A percentile compares a stretch with the other conserved stretches of the same genome.
These are phyloP conservation scores for Hesperia comma DNA, from an alignment of 2,888 invertebrate species.

Conservation along the genomic window DNA sequence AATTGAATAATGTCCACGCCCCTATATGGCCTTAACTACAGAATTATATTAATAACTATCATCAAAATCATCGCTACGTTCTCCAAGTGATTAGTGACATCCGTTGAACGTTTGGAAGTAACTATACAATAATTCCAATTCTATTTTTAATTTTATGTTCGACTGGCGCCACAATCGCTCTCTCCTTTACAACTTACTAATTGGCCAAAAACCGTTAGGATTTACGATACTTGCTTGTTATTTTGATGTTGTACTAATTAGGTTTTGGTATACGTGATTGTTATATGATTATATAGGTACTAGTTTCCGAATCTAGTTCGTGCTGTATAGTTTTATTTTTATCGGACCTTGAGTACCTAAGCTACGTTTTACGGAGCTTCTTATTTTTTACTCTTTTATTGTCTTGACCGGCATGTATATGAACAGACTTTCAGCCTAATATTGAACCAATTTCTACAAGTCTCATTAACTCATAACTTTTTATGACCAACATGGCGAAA, in stretches of 20 bases:
- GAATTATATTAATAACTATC: too few relatives aligned
- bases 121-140: not conserved
- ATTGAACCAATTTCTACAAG: too few relatives aligned
- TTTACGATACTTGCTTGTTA: slow-evolving; percentile 6
- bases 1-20: too few relatives aligned
- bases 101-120: not conserved
- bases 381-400: too few relatives aligned
- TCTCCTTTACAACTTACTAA: slow-evolving; percentile 2
- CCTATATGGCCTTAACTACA: too few relatives aligned
- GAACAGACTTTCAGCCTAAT: too few relatives aligned
- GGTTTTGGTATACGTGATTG: slow-evolving; percentile 1
- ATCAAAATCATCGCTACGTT: too few relatives aligned
- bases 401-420: too few relatives aligned
- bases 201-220: not conserved
- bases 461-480: too few relatives aligned
- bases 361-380: too few relatives aligned
- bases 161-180: not conserved
- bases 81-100: not conserved
- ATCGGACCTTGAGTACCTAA: too few relatives aligned
- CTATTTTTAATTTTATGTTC: not conserved
- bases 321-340: not conserved
- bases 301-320: not conserved
- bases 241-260: not conserved
- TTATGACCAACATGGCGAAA: too few relatives aligned
- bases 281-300: not conserved